phyloP scores from a whole-genome alignment of 2,797 vertebrate species.

The Cyclopterus lumpus region DNA sequence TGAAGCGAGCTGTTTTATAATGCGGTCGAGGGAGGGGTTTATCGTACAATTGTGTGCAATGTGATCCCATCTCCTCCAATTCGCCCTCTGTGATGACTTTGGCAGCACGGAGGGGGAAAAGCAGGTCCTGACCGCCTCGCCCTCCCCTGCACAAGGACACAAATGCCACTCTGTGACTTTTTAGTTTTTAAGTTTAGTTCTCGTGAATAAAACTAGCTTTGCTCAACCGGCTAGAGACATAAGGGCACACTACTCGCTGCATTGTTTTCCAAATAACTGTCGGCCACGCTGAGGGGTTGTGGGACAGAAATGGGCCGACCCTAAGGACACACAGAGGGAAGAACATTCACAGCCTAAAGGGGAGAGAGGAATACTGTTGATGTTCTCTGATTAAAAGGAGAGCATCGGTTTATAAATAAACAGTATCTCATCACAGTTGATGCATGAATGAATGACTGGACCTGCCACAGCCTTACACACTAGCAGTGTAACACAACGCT shows the following conservation, averaged over 20 bases:
- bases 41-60: slow-evolving; percentile 56
- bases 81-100: slow-evolving; percentile 59
- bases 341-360: slow-evolving; percentile 1
- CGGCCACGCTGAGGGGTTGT: slow-evolving; percentile 17
- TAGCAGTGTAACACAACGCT: background rate
- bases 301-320: slow-evolving; percentile 39
- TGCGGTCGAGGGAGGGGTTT: slow-evolving; percentile 42
- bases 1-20: slow-evolving; percentile 37
- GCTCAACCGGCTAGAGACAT: background rate
- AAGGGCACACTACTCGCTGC: background rate
- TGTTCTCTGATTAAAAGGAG: slow-evolving; percentile 25
- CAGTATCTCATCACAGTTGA: slow-evolving; percentile 42
- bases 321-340: slow-evolving; percentile 5
- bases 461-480: background rate
- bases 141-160: slow-evolving; percentile 32
- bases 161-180: slow-evolving; percentile 38
- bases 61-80: slow-evolving; percentile 52
- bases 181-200: slow-evolving; percentile 27
- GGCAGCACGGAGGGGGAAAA: slow-evolving; percentile 54
- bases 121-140: slow-evolving; percentile 19
- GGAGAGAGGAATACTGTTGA: background rate
- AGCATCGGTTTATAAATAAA: slow-evolving; percentile 28
- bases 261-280: slow-evolving; percentile 50
- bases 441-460: slow-evolving; percentile 37
- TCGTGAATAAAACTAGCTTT: slow-evolving; percentile 16